These are phyloP conservation scores for Mormyrus iriodes DNA, from an alignment of 2,113 vertebrate genomes.

Conservation along the genomic window DNA sequence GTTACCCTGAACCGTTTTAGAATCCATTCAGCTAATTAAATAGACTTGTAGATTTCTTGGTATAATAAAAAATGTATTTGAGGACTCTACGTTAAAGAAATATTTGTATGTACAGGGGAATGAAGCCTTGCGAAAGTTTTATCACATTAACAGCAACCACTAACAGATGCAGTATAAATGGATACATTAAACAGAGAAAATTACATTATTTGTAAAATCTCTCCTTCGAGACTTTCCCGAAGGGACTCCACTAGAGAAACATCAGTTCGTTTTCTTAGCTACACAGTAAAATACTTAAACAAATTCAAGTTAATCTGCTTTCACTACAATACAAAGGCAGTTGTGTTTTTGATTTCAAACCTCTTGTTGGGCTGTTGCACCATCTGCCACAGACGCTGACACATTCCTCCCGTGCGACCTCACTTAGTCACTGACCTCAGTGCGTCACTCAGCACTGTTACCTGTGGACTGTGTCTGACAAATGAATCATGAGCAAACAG, in stretches of 20 bases:
- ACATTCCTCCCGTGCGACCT: neutral
- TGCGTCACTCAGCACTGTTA: neutral
- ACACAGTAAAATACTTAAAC: neutral
- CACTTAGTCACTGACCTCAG: neutral
- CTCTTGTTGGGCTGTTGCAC: neutral
- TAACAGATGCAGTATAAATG: constrained; percentile 8
- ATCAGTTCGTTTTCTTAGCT: neutral
- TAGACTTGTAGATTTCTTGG: neutral
- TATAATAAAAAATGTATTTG: constrained; percentile 16
- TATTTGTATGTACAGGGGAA: neutral
- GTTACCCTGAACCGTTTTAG: neutral
- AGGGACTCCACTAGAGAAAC: neutral
- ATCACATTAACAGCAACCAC: neutral
- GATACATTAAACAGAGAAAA: neutral
- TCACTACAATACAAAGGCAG: neutral
- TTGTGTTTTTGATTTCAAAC: neutral
- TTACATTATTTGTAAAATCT: neutral
- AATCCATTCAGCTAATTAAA: neutral
- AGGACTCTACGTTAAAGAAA: neutral
- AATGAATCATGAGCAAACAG: neutral
- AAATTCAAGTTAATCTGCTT: neutral
- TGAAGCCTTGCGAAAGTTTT: neutral
- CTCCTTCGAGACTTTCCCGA: neutral
- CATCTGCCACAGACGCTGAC: neutral
- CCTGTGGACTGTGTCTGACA: neutral